Evolutionary conservation across 1,140 invertebrate genomes (phyloP).

Genomic region (Pachypsylla venusta): DNA sequence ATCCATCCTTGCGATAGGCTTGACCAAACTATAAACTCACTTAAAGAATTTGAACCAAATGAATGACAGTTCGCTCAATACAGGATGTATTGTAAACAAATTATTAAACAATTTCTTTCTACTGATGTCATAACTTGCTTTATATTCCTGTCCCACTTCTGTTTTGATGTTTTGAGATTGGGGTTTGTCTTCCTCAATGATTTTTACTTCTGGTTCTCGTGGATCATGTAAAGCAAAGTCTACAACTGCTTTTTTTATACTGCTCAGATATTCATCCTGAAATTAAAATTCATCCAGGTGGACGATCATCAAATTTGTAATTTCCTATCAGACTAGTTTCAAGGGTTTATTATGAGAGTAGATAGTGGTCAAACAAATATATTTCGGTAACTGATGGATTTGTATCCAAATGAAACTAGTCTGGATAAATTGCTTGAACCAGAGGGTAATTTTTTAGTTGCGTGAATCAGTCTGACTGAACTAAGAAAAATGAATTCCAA

Average conservation of each 20-base stretch:
- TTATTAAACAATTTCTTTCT: constrained; percentile 37
- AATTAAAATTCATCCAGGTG: too few species aligned
- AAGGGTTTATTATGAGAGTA: too few species aligned
- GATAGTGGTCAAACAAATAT: too few species aligned
- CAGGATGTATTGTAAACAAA: constrained; percentile 65
- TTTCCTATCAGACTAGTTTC: too few species aligned
- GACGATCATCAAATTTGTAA: too few species aligned
- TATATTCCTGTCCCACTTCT: not conserved
- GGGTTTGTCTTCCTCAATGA: not conserved
- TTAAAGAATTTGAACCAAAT: constrained; percentile 65
- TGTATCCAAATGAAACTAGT: too few species aligned
- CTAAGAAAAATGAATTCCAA: too few species aligned
- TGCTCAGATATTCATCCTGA: constrained; percentile 60
- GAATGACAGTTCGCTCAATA: constrained; percentile 60
- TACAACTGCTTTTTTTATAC: constrained; percentile 73
- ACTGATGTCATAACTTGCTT: constrained; percentile 22
- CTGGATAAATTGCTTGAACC: too few species aligned
- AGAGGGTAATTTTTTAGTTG: too few species aligned
- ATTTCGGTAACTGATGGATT: too few species aligned
- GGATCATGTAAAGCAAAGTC: constrained; percentile 77
- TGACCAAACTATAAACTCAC: constrained; percentile 33
- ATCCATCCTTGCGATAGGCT: constrained; percentile 3
- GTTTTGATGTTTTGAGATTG: not conserved
- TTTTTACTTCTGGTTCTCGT: constrained; percentile 25
- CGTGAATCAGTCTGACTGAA: too few species aligned